These are phyloP conservation scores for Holacanthus passer DNA, from an alignment of 2,113 vertebrate species.

Conservation along the genomic window DNA sequence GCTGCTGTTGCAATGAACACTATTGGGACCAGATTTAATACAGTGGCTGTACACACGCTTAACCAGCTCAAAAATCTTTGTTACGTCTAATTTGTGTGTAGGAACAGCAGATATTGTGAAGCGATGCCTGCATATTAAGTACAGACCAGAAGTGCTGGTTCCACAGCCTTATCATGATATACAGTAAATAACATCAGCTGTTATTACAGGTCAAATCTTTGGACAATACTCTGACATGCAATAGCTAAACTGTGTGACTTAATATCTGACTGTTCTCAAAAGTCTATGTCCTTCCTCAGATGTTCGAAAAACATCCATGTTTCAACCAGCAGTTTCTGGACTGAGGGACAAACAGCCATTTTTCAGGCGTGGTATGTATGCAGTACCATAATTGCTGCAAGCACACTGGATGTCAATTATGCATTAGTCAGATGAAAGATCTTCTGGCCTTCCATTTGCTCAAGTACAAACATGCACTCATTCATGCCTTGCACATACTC, in stretches of 20 bases:
- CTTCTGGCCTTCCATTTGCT: constrained; percentile 35
- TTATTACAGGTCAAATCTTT: not conserved
- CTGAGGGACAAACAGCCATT: constrained; percentile 36
- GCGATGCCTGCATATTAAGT: not conserved
- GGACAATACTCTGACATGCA: not conserved
- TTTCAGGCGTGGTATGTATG: constrained; percentile 10
- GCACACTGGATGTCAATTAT: constrained; percentile 60
- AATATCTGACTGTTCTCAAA: not conserved
- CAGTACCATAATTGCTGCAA: constrained; percentile 44
- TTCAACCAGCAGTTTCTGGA: constrained; percentile 21
- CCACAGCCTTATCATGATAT: too few relatives aligned
- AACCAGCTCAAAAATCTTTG: not conserved
- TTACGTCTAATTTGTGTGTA: not conserved
- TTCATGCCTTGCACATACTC: not conserved
- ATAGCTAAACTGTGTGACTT: not conserved
- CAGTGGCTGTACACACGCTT: not conserved
- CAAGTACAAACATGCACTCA: constrained; percentile 37
- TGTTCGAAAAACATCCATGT: constrained; percentile 1
- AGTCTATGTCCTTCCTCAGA: constrained; percentile 5
- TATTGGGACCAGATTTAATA: not conserved
- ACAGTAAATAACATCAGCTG: not conserved
- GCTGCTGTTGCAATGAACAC: too few relatives aligned
- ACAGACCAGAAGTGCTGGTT: too few relatives aligned
- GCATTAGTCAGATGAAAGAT: constrained; percentile 57
- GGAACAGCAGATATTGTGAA: not conserved